Base-by-base conservation (phyloP, 2,888 invertebrate genomes). In the Sialis lutaria region DNA sequence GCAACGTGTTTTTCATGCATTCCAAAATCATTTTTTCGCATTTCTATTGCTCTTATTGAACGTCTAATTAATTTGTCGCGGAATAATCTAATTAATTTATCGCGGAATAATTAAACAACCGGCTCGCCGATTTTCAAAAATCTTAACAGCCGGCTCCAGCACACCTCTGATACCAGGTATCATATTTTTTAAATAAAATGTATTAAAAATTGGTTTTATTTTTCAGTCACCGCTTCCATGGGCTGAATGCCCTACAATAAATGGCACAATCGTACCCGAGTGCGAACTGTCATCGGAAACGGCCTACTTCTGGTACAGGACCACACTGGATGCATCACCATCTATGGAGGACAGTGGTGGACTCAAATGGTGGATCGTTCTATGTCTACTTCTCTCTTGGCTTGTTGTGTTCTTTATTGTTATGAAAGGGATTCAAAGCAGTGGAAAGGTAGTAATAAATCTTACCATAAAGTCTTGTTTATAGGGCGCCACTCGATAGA, bases 351-450 rank as follows among this genome's bases (percentile, higher is more conserved):
- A 86, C 40, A 79, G 86, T 0, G 88, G 85, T 33, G 82, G 81
- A 30, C 79, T 93, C 6, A 82, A 87, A 55, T 91, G 90, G 90
- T 92, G 91, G 86, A 92, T 95, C 62, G 83, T 88, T 0, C 64
- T 89, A 33, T 91, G 91, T 59, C 74, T 95, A 43, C 63, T 90
- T 49, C 70, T 91, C 33, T 85, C 92, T 22, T 95, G 95, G 95
- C 64, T 82, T 44, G 74, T 91, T 53, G 91, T 95, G 33, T 95
- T 90, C 70, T 86, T 89, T 60, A 92, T 93, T 60, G 90, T 93
- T 42, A 92, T 91, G 88, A 90, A 90, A 65, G 93, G 93, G 43
- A 93, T 95, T 53, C 92, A 93, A 68, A 91, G 91, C 57, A 91
- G 91, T 53, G 93, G 93, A 58, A 92, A 92, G 78, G 89, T 88